Evolutionary conservation across 2,888 invertebrate genomes (phyloP).

Genomic region (Spatulosminthurus flaviceps): DNA sequence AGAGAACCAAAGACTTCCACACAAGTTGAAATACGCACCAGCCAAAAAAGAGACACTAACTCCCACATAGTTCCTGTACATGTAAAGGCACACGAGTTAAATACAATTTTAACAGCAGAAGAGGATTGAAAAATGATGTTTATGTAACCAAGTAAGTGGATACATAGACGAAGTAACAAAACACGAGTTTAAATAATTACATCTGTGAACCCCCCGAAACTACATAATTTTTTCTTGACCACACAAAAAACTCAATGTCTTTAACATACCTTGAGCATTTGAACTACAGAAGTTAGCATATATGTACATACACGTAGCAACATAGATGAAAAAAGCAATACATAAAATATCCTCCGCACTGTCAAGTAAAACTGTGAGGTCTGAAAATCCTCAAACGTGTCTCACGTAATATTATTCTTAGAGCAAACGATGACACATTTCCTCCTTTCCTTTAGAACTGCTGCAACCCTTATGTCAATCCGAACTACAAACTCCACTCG

Average conservation of each 20-base stretch:
- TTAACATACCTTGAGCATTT: conserved; percentile 32
- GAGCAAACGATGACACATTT: conserved; percentile 31
- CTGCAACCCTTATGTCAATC: background rate
- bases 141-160: background rate
- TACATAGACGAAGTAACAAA: background rate
- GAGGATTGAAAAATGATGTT: conserved; percentile 8
- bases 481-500: background rate
- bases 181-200: conserved; percentile 5
- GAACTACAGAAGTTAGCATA: background rate
- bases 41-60: background rate
- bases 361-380: conserved; percentile 2
- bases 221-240: conserved; percentile 24
- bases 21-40: background rate
- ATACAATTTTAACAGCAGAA: background rate
- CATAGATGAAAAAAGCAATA: background rate
- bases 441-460: conserved; percentile 6
- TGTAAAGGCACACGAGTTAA: background rate
- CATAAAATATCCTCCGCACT: background rate
- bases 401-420: conserved; percentile 31
- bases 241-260: background rate
- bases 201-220: background rate
- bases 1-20: background rate
- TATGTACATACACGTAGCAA: conserved; percentile 14
- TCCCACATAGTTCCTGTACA: no score
- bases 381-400: conserved; percentile 21